These are phyloP conservation scores for Oligia fasciuncula DNA, from an alignment of 2,888 invertebrate genomes.

Conservation along the genomic window DNA sequence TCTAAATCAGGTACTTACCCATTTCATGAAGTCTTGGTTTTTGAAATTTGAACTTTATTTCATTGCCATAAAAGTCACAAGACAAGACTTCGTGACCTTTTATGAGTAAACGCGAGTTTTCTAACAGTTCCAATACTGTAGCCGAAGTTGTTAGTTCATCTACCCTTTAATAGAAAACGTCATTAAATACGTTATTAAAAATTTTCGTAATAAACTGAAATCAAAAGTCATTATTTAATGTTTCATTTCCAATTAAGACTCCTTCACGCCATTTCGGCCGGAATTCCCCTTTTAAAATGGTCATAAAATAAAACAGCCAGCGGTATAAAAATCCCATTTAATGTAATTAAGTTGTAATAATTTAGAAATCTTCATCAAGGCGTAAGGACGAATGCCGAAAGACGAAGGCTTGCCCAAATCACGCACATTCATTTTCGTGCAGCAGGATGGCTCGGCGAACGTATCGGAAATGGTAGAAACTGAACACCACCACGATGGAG, in stretches of 20 bases:
- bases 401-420: conserved; percentile 19
- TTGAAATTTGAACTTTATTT: background rate
- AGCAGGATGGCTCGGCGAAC: conserved; percentile 85
- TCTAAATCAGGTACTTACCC: background rate
- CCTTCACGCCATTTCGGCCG: conserved; percentile 11
- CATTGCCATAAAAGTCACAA: background rate
- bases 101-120: background rate
- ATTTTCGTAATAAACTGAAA: conserved; percentile 43
- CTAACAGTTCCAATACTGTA: background rate
- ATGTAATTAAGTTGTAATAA: conserved; percentile 59
- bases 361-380: conserved; percentile 43
- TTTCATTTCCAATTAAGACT: conserved; percentile 30
- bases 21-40: background rate
- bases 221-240: conserved; percentile 38
- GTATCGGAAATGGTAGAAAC: conserved; percentile 87
- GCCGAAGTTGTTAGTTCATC: background rate
- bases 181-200: conserved; percentile 15
- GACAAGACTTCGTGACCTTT: background rate
- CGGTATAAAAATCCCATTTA: conserved; percentile 58
- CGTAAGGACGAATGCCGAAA: conserved; percentile 20
- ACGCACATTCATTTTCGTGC: conserved; percentile 84
- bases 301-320: conserved; percentile 56
- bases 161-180: conserved; percentile 4
- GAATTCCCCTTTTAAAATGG: conserved; percentile 47
- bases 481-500: conserved; percentile 85